Evolutionary conservation across 2,888 invertebrate genomes (phyloP).

Genomic region (Sphinx pinastri): DNA sequence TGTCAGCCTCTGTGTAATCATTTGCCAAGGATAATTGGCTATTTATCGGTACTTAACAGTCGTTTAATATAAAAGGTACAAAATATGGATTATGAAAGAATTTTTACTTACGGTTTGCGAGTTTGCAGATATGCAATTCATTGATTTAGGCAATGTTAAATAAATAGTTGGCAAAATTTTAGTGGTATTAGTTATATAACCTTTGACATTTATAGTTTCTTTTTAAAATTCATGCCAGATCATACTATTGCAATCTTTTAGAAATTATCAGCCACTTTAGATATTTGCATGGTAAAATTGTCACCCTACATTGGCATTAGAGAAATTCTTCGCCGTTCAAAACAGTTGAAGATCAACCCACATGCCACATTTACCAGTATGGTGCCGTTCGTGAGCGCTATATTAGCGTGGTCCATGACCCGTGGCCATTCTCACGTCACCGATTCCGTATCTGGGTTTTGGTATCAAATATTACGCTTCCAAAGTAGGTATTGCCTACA

Average conservation of each 20-base stretch:
- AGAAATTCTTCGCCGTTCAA: neutral
- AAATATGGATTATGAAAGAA: no score
- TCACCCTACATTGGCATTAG: neutral
- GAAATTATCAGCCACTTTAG: no score
- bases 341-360: slow-evolving; percentile 16
- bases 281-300: neutral
- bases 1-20: neutral
- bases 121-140: no score
- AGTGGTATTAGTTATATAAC: no score
- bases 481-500: slow-evolving; percentile 9
- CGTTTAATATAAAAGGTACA: neutral
- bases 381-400: slow-evolving; percentile 50
- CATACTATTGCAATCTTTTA: no score
- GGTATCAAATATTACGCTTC: slow-evolving; percentile 37
- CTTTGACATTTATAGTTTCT: no score
- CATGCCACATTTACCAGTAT: slow-evolving; percentile 7
- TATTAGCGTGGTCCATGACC: slow-evolving; percentile 54
- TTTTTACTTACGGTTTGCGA: no score
- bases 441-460: slow-evolving; percentile 53
- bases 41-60: neutral
- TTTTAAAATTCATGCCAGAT: no score
- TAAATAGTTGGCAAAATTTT: no score
- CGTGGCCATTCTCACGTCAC: slow-evolving; percentile 58
- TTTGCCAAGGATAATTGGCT: neutral
- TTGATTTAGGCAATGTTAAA: no score